Percentiles rank a stretch among this genome's conserved stretches.
Evolutionary conservation across 2,797 vertebrate species (phyloP).

Genomic region (Xenentodon cancila): DNA sequence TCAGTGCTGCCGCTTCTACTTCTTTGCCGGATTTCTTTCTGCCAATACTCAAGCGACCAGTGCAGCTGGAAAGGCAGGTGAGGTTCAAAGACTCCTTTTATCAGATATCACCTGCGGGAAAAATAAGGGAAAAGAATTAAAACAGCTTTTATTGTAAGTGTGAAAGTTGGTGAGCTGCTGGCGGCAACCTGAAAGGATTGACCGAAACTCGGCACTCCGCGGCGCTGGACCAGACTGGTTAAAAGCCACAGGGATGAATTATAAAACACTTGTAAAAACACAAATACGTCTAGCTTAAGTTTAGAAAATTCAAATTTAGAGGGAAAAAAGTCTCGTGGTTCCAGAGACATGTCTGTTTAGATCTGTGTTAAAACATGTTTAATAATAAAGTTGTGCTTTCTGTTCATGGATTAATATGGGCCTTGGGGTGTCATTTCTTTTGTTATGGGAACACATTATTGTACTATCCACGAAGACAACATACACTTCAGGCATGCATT

Average conservation of each 20-base stretch:
- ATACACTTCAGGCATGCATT: too few relatives aligned
- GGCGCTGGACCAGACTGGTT: background rate
- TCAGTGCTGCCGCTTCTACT: slow-evolving; percentile 79
- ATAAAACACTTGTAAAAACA: background rate
- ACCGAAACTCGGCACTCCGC: slow-evolving; percentile 34
- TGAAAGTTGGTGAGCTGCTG: background rate
- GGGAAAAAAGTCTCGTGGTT: background rate
- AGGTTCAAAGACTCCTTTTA: slow-evolving; percentile 16
- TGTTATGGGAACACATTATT: too few relatives aligned
- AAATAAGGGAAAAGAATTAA: background rate
- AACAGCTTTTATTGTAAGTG: background rate
- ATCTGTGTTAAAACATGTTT: too few relatives aligned
- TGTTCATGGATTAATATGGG: too few relatives aligned
- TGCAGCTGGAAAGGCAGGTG: slow-evolving; percentile 99
- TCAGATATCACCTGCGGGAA: background rate
- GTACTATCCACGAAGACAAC: too few relatives aligned
- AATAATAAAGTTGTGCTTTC: too few relatives aligned
- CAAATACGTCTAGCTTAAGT: background rate
- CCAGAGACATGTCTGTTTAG: too few relatives aligned
- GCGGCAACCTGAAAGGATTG: slow-evolving; percentile 4
- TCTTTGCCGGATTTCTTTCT: slow-evolving; percentile 80
- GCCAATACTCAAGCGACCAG: slow-evolving; percentile 95
- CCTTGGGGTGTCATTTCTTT: too few relatives aligned
- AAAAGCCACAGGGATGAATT: background rate
- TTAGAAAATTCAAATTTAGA: background rate